Evolutionary conservation across 2,113 vertebrate genomes (phyloP).

Genomic region (Microtus ochrogaster): DNA sequence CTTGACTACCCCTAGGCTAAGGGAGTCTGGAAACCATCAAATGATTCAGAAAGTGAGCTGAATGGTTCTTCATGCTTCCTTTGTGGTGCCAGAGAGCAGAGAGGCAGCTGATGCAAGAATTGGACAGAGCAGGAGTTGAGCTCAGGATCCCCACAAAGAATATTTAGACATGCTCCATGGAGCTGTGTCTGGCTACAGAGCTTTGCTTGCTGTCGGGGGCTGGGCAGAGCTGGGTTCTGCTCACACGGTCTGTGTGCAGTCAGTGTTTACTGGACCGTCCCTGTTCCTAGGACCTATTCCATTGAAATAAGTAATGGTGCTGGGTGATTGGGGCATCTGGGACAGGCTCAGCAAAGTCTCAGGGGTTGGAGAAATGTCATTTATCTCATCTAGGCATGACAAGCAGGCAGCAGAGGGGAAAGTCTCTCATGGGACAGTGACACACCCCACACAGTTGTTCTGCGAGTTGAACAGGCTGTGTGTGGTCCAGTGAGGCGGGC

Average conservation of each 20-base stretch:
- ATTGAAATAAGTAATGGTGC: neutral
- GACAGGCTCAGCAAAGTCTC: slow-evolving; percentile 13
- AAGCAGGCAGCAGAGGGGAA: neutral
- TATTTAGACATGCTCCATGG: neutral
- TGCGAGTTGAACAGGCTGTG: neutral
- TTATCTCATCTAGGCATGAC: neutral
- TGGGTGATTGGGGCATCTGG: neutral
- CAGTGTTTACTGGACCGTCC: neutral
- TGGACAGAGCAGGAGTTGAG: slow-evolving; percentile 8
- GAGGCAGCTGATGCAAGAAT: slow-evolving; percentile 54
- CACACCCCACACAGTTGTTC: neutral
- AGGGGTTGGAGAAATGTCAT: neutral
- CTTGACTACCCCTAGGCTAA: slow-evolving; percentile 53
- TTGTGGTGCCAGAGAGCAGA: slow-evolving; percentile 56
- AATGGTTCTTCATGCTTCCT: slow-evolving; percentile 63
- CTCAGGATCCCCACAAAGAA: slow-evolving; percentile 17
- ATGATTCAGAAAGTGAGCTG: slow-evolving; percentile 74
- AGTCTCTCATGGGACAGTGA: neutral
- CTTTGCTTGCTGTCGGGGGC: neutral
- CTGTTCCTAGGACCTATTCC: neutral
- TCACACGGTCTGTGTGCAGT: neutral
- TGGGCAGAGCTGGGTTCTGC: neutral
- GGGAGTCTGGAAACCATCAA: slow-evolving; percentile 72
- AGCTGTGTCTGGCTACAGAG: neutral
- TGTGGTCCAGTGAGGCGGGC: no score